Evolutionary conservation across 2,888 invertebrate genomes (phyloP).

Genomic region (Hypselothyrea guttata): DNA sequence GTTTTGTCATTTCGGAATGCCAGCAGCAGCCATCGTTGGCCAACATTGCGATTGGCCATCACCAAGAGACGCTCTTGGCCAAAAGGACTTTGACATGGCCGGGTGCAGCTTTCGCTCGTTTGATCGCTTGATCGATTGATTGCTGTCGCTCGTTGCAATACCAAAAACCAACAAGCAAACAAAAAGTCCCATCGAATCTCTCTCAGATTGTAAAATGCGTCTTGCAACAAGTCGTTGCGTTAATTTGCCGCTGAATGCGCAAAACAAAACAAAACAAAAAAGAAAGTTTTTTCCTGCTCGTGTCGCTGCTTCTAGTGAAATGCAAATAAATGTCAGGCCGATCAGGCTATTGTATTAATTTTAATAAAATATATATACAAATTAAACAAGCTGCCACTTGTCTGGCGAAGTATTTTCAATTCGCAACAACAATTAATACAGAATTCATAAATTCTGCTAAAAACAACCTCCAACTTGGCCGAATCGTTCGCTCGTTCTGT

Average conservation of each 20-base stretch:
- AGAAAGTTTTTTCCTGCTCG: slow-evolving; percentile 60
- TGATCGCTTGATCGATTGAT: slow-evolving; percentile 81
- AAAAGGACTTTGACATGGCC: slow-evolving; percentile 74
- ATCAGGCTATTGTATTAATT: slow-evolving; percentile 15
- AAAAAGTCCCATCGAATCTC: slow-evolving; percentile 29
- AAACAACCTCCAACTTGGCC: slow-evolving; percentile 55
- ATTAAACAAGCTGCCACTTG: slow-evolving; percentile 47
- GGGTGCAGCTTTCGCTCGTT: slow-evolving; percentile 75
- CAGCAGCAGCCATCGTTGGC: slow-evolving; percentile 55
- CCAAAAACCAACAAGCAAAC: slow-evolving; percentile 22
- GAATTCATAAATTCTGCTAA: slow-evolving; percentile 59
- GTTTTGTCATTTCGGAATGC: slow-evolving; percentile 82
- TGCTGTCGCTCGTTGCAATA: slow-evolving; percentile 61
- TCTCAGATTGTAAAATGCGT: slow-evolving; percentile 70
- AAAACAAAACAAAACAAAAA: slow-evolving; percentile 21
- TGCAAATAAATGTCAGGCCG: slow-evolving; percentile 46
- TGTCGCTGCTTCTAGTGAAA: slow-evolving; percentile 21
- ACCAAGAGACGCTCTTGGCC: neutral
- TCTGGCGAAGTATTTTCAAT: slow-evolving; percentile 4
- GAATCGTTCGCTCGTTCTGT: slow-evolving; percentile 13
- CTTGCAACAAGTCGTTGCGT: slow-evolving; percentile 79
- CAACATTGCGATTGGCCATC: slow-evolving; percentile 40
- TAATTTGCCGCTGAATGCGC: slow-evolving; percentile 81
- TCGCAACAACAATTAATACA: slow-evolving; percentile 24
- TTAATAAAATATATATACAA: slow-evolving; percentile 40